phyloP scores from a whole-genome alignment of 2,797 vertebrate genomes.

The Orientallactaga sibirica region DNA sequence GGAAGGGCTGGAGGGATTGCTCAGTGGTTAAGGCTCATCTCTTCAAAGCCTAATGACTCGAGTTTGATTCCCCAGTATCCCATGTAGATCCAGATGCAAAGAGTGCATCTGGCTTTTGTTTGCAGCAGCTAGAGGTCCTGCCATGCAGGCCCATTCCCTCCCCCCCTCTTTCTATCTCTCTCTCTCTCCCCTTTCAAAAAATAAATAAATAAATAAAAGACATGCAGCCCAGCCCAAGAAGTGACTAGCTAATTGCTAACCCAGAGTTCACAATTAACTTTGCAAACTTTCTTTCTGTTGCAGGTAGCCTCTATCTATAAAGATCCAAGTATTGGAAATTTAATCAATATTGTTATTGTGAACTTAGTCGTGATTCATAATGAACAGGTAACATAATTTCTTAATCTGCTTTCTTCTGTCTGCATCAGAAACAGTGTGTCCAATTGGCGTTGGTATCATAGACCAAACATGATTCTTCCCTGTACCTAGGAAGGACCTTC shows the following conservation, averaged over 20 bases:
- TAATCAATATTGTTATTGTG: slow-evolving; percentile 99
- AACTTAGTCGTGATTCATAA: slow-evolving; percentile 98
- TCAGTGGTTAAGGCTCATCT: too few species aligned
- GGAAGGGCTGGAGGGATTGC: too few species aligned
- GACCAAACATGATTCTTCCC: slow-evolving; percentile 75
- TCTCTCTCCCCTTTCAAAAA: background rate
- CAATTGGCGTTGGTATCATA: background rate
- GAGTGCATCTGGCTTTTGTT: too few species aligned
- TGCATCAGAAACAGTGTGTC: slow-evolving; percentile 68
- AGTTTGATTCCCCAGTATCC: too few species aligned
- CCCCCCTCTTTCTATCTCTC: too few species aligned
- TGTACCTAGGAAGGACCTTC: slow-evolving; percentile 94
- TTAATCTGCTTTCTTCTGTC: slow-evolving; percentile 74
- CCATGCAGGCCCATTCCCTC: too few species aligned
- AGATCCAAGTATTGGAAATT: slow-evolving; percentile 99
- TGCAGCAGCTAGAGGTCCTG: too few species aligned
- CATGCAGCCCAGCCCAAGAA: slow-evolving; percentile 32
- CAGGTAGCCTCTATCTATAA: slow-evolving; percentile 99
- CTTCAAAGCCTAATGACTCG: too few species aligned
- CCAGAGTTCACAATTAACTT: slow-evolving; percentile 81
- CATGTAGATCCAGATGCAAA: too few species aligned
- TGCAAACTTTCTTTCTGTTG: slow-evolving; percentile 84
- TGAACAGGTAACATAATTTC: slow-evolving; percentile 92
- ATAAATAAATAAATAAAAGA: background rate
- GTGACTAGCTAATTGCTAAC: slow-evolving; percentile 64